A percentile compares a stretch with the other conserved stretches of the same genome.
Conservation (phyloP, 2,113 vertebrate species). For the Orycteropus afer region DNA sequence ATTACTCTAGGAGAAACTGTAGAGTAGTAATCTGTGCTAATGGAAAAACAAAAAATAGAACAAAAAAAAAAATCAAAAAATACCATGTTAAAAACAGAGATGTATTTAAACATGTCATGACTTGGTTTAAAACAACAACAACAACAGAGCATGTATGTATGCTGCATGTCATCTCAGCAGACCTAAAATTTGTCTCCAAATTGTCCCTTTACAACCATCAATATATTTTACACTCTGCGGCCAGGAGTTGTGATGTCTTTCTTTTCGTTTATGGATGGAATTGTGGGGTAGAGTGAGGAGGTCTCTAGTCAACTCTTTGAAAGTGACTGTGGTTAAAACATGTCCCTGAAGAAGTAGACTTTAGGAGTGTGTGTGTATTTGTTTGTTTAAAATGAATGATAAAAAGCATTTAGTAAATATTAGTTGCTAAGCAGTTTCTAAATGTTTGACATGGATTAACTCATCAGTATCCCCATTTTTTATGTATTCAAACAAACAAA, state of each 20-base stretch:
- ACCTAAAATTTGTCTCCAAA: conserved; percentile 28
- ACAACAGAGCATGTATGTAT: conserved; percentile 61
- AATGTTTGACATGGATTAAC: neutral
- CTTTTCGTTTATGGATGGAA: neutral
- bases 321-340: neutral
- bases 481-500: neutral
- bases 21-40: conserved; percentile 71
- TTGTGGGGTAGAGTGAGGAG: neutral
- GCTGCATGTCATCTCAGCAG: conserved; percentile 20
- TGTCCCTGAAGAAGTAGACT: neutral
- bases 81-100: conserved; percentile 33
- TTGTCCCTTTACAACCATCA: conserved; percentile 66
- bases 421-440: neutral
- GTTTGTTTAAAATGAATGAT: neutral
- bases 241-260: conserved; percentile 60
- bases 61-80: conserved; percentile 28
- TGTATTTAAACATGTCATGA: conserved; percentile 37
- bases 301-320: neutral
- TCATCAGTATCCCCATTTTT: neutral
- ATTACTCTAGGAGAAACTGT: conserved; percentile 60
- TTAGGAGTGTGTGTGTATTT: neutral
- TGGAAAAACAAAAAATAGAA: conserved; percentile 44
- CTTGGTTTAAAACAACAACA: conserved; percentile 24
- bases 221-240: conserved; percentile 76
- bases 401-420: neutral